phyloP scores from a whole-genome alignment of 2,113 vertebrate genomes.

The Sapayoa aenigma region DNA sequence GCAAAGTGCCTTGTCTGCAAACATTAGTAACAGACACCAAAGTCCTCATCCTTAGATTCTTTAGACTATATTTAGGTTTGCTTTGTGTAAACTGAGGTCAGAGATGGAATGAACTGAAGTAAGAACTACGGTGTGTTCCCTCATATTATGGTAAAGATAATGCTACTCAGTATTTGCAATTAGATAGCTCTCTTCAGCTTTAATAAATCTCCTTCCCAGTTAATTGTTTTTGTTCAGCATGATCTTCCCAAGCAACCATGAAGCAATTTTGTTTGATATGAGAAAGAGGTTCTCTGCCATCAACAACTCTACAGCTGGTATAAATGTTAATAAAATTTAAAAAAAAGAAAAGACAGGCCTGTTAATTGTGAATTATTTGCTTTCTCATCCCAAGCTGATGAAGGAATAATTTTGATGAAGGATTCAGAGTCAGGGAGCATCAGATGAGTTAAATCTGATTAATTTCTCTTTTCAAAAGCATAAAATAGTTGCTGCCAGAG shows the following conservation, averaged over 20 bases:
- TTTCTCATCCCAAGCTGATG: constrained; percentile 40
- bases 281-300: constrained; percentile 25
- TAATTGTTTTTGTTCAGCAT: constrained; percentile 61
- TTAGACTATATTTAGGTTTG: background rate
- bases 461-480: constrained; percentile 56
- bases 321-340: constrained; percentile 18
- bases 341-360: background rate
- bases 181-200: constrained; percentile 25
- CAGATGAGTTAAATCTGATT: constrained; percentile 68
- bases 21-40: background rate
- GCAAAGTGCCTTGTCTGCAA: background rate
- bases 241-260: constrained; percentile 4
- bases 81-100: background rate
- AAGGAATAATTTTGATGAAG: constrained; percentile 72
- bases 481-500: background rate
- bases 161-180: background rate
- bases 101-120: background rate
- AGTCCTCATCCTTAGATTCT: background rate
- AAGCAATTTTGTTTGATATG: constrained; percentile 20
- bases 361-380: constrained; percentile 68
- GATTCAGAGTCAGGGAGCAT: constrained; percentile 73
- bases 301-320: background rate
- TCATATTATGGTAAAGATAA: background rate
- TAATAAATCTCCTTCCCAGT: constrained; percentile 51
- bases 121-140: background rate